A percentile compares a stretch with the other conserved stretches of the same genome.
Conservation (phyloP, 2,797 vertebrate species). For the Meda fulgida region DNA sequence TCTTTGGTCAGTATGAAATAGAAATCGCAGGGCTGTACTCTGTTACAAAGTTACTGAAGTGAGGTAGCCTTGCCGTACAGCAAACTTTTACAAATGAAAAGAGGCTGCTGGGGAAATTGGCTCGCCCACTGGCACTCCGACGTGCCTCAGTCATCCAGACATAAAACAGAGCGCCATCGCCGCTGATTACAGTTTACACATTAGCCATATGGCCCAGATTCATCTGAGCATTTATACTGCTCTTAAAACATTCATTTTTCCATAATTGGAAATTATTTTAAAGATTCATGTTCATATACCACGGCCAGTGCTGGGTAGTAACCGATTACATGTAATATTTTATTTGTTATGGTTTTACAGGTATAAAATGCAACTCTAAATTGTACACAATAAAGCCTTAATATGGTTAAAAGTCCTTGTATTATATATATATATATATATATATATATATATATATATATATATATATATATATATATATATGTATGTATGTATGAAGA, state of each 20-base stretch:
- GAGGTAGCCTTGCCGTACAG: slow-evolving; percentile 87
- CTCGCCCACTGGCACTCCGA: slow-evolving; percentile 73
- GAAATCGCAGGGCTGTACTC: slow-evolving; percentile 95
- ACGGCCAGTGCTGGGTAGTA: too few relatives aligned
- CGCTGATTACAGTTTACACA: slow-evolving; percentile 40
- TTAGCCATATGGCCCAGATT: background rate
- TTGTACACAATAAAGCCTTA: too few relatives aligned
- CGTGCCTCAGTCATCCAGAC: slow-evolving; percentile 43
- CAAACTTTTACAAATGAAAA: slow-evolving; percentile 90
- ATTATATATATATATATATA: background rate
- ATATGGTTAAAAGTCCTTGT: background rate
- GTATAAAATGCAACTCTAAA: too few relatives aligned
- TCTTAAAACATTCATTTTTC: background rate
- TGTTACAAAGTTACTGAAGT: slow-evolving; percentile 96
- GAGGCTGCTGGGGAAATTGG: slow-evolving; percentile 80
- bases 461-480: too few relatives aligned
- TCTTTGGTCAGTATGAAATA: slow-evolving; percentile 97
- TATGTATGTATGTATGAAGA: too few relatives aligned
- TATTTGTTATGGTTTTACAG: too few relatives aligned
- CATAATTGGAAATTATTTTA: background rate
- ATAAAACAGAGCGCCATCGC: slow-evolving; percentile 31
- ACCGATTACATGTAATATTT: background rate
- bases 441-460: too few relatives aligned
- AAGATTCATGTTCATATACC: too few relatives aligned
- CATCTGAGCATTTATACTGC: background rate